Evolutionary conservation across 1,140 invertebrate genomes (phyloP), one percentile per base, ranked within the genome.

Genomic region (Popillia japonica): DNA sequence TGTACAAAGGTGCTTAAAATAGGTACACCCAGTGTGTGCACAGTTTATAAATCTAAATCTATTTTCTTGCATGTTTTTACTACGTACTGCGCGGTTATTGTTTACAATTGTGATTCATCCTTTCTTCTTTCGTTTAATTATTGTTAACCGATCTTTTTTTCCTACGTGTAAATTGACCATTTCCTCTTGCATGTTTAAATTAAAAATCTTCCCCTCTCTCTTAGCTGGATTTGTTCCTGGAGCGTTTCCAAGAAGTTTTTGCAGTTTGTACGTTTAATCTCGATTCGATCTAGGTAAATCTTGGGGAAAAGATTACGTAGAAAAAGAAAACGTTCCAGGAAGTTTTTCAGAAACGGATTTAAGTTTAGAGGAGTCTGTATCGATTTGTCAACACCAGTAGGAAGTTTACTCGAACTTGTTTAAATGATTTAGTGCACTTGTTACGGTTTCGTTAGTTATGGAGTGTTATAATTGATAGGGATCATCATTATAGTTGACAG

Each of bases 121-220:
- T 48, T 14, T 10, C n/a, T 2, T 6, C 44, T 9, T 48, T 10
- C 17, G 44, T 48, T 48, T 48, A 48, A 48, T 48, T 48, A 48
- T 48, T 48, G 44, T 48, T 14, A 48, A 10, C 17, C 17, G 11
- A 48, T 48, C n/a, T n/a, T 48, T 48, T 42, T 42, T 48, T 48
- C 17, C 44, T n/a, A 48, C 44, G 44, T 48, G 44, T 48, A n/a
- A 48, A 48, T 48, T 48, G 44, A 48, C 44, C 44, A 48, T n/a
- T 48, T 48, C 44, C 44, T 48, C 11, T 48, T 48, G 17, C 4
- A n/a, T 48, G 44, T 48, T 48, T 48, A 48, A 3, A 48, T 10
- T 48, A 48, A 48, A 48, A 48, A 3, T 14, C 44, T 48, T 48
- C 44, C 17, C 44, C 17, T 48, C 17, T 48, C 17, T 48, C 11